Percentiles rank a stretch among this genome's conserved stretches.
Evolutionary conservation across 2,113 vertebrate species (phyloP).

Genomic region (Mungos mungo): DNA sequence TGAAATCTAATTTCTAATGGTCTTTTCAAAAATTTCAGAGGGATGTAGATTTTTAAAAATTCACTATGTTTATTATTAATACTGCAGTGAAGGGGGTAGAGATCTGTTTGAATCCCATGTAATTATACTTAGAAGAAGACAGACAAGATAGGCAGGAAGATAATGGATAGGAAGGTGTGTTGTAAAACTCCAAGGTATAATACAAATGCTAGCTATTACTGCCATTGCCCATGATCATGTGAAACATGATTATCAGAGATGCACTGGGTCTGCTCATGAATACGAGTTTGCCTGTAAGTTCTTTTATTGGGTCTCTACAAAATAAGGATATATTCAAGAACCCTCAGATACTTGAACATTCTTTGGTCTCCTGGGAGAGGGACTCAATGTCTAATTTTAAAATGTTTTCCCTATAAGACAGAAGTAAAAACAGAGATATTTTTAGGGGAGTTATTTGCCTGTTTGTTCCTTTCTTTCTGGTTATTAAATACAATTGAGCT

Average conservation of each 20-base stretch:
- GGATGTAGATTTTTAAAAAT: not conserved
- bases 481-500: constrained; percentile 28
- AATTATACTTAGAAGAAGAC: not conserved
- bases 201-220: not conserved
- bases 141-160: not conserved
- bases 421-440: constrained; percentile 19
- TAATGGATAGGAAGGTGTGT: not conserved
- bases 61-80: not conserved
- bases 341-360: not conserved
- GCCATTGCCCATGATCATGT: not conserved
- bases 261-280: not conserved
- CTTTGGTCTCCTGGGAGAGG: not conserved
- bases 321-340: not conserved
- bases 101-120: not conserved
- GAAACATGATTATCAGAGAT: constrained; percentile 4
- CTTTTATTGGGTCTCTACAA: not conserved
- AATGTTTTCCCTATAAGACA: not conserved
- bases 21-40: not conserved
- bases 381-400: not conserved
- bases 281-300: not conserved
- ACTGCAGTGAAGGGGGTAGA: not conserved
- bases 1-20: constrained; percentile 11
- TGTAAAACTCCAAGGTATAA: not conserved
- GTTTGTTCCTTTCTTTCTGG: constrained; percentile 25
- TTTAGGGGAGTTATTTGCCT: not conserved